These are phyloP conservation scores for Myripristis jacobus DNA, from an alignment of 2,797 vertebrate genomes.

Conservation along the genomic window DNA sequence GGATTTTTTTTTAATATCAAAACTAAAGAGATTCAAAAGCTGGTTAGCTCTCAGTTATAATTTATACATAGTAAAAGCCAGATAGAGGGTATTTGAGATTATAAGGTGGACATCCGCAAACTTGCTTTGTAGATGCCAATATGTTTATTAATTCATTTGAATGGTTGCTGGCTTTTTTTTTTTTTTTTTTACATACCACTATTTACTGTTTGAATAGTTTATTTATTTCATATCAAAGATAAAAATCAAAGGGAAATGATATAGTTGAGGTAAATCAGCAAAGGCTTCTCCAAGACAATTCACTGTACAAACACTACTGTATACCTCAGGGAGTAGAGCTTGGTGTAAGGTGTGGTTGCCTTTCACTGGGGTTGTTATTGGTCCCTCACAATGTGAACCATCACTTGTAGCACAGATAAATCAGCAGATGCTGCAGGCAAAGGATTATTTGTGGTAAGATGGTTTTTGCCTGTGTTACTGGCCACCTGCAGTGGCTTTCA, in stretches of 20 bases:
- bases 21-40: slow-evolving; percentile 18
- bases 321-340: slow-evolving; percentile 1
- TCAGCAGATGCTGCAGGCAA: slow-evolving; percentile 45
- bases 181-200: too few relatives aligned
- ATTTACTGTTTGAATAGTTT: too few relatives aligned
- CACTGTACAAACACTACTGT: slow-evolving; percentile 18
- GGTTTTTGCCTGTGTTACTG: background rate
- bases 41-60: slow-evolving; percentile 8
- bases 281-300: slow-evolving; percentile 1
- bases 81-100: background rate
- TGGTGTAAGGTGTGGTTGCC: slow-evolving; percentile 3
- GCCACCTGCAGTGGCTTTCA: background rate
- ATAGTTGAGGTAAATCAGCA: slow-evolving; percentile 13
- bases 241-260: background rate
- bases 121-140: too few relatives aligned
- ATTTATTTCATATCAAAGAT: slow-evolving; percentile 9
- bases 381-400: slow-evolving; percentile 14
- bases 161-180: too few relatives aligned
- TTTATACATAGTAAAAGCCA: background rate
- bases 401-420: slow-evolving; percentile 15
- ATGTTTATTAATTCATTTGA: too few relatives aligned
- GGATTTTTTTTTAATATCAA: slow-evolving; percentile 41
- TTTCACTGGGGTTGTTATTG: slow-evolving; percentile 20
- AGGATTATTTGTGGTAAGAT: slow-evolving; percentile 11
- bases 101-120: too few relatives aligned